These are phyloP conservation scores for Neoscelio sp. DNA, from an alignment of 2,888 invertebrate species.

Conservation along the genomic window DNA sequence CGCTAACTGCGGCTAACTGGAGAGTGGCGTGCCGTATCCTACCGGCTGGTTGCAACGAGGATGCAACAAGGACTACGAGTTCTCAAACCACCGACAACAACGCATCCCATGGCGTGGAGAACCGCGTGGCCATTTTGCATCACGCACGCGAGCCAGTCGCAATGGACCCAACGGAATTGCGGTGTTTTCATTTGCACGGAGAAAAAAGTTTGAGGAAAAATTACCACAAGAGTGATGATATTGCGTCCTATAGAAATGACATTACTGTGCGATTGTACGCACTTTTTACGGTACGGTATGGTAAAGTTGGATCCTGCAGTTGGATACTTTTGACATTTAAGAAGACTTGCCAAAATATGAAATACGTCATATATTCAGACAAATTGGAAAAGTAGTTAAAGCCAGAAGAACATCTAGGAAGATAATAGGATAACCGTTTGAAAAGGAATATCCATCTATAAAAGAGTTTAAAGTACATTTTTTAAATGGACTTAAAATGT, in stretches of 20 bases:
- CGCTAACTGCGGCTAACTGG: slow-evolving; percentile 65
- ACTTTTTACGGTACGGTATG: no score
- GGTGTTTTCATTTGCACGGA: no score
- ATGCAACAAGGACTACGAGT: slow-evolving; percentile 67
- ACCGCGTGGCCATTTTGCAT: slow-evolving; percentile 65
- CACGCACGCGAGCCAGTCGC: slow-evolving; percentile 54
- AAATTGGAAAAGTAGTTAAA: slow-evolving; percentile 12
- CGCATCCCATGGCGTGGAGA: neutral
- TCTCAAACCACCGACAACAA: slow-evolving; percentile 56
- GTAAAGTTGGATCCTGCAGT: no score
- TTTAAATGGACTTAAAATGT: slow-evolving; percentile 37
- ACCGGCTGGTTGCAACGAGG: slow-evolving; percentile 70
- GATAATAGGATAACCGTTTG: slow-evolving; percentile 43
- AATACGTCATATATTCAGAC: neutral
- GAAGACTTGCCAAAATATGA: neutral
- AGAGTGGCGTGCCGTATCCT: slow-evolving; percentile 56
- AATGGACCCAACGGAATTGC: no score
- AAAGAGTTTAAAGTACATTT: slow-evolving; percentile 33
- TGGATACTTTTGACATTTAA: no score
- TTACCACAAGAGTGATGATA: no score
- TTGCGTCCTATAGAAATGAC: no score
- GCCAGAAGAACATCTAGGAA: slow-evolving; percentile 28
- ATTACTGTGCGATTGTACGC: no score
- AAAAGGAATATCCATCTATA: slow-evolving; percentile 33
- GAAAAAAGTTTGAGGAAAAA: no score